These are phyloP conservation scores for Oreochromis grahami DNA, from an alignment of 2,797 vertebrate species.

Conservation along the genomic window DNA sequence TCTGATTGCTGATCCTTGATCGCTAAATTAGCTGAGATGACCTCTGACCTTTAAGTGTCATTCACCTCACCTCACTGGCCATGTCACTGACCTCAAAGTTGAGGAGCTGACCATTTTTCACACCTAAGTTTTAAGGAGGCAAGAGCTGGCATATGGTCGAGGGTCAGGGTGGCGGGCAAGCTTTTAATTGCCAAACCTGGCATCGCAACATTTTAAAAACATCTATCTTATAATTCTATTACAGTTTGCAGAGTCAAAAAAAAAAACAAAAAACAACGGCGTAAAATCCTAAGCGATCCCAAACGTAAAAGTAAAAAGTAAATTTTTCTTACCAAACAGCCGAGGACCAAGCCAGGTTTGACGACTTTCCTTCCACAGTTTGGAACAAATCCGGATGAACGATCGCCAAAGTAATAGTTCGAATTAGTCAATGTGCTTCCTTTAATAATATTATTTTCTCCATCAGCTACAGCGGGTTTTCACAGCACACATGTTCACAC, in stretches of 20 bases:
- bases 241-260: neutral
- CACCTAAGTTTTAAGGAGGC: neutral
- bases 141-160: neutral
- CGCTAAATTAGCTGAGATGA: conserved; percentile 48
- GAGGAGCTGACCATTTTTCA: neutral
- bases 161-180: neutral
- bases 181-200: neutral
- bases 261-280: neutral
- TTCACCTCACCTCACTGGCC: conserved; percentile 36
- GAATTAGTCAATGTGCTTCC: neutral
- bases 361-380: conserved; percentile 4
- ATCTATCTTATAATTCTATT: neutral
- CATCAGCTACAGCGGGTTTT: neutral
- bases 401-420: neutral
- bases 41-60: conserved; percentile 63
- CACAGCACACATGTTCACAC: neutral
- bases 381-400: conserved; percentile 27
- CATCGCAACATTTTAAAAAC: neutral
- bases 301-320: neutral
- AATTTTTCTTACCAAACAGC: conserved; percentile 57
- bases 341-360: neutral
- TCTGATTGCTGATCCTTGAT: conserved; percentile 9
- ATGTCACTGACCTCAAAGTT: conserved; percentile 30
- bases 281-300: neutral
- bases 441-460: neutral